A percentile compares a stretch with the other conserved stretches of the same genome.
These are phyloP conservation scores for Phalanger gymnotis DNA, from an alignment of 2,797 vertebrate species.

Conservation along the genomic window DNA sequence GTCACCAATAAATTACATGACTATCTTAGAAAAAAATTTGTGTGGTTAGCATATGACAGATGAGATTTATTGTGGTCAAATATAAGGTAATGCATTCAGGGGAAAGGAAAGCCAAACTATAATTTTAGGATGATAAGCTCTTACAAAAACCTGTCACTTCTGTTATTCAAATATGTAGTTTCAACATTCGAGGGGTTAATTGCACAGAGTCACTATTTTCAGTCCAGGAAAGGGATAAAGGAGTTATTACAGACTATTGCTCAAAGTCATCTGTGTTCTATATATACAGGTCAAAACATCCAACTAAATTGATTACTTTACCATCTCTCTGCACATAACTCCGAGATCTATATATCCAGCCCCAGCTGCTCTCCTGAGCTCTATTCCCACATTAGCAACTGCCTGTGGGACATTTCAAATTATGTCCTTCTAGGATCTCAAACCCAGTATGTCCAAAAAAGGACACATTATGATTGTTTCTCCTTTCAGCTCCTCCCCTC, in stretches of 20 bases:
- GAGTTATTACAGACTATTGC: slow-evolving; percentile 8
- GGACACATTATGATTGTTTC: background rate
- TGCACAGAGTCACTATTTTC: slow-evolving; percentile 39
- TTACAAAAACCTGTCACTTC: slow-evolving; percentile 65
- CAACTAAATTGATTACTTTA: background rate
- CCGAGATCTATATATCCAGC: background rate
- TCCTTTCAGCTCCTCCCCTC: background rate
- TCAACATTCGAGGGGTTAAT: slow-evolving; percentile 72
- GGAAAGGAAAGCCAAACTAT: slow-evolving; percentile 65
- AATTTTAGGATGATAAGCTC: slow-evolving; percentile 53
- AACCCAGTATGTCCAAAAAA: background rate
- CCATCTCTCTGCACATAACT: background rate
- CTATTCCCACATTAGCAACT: background rate
- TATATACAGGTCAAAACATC: background rate
- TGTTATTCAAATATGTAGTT: slow-evolving; percentile 65
- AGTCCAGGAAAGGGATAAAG: slow-evolving; percentile 30
- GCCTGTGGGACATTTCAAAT: background rate
- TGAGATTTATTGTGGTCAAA: slow-evolving; percentile 24
- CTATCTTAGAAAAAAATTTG: slow-evolving; percentile 11
- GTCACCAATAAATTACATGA: slow-evolving; percentile 10
- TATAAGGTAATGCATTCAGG: slow-evolving; percentile 42
- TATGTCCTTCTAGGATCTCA: background rate
- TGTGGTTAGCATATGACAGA: slow-evolving; percentile 43
- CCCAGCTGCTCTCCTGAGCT: background rate
- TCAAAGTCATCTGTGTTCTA: background rate